A percentile compares a stretch with the other conserved stretches of the same genome.
Conservation (phyloP, 2,113 vertebrate species). For the Bubo blakistoni region DNA sequence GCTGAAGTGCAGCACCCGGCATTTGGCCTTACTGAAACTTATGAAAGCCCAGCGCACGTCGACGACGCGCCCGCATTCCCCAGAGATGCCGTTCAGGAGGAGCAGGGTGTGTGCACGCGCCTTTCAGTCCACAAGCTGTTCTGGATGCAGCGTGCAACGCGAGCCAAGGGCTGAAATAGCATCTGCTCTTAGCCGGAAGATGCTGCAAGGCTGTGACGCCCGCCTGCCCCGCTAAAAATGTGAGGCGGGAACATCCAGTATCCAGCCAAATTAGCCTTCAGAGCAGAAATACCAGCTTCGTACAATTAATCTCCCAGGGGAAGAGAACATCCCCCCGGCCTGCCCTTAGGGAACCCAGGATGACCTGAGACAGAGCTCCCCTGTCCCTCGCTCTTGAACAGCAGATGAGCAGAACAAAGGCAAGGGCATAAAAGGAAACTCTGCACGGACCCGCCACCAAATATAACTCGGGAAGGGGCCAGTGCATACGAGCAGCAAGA, state of each 20-base stretch:
- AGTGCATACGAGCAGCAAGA: rapidly evolving
- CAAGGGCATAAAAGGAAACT: not conserved
- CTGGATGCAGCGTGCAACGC: not conserved
- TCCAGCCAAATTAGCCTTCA: not conserved
- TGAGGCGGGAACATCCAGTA: not conserved
- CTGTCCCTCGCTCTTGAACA: not conserved
- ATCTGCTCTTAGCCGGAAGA: slow-evolving; percentile 9
- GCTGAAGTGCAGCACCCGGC: too few species aligned
- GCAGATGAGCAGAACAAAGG: not conserved
- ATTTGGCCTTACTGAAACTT: too few species aligned
- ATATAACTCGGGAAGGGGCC: not conserved
- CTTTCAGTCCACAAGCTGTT: not conserved
- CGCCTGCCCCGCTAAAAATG: not conserved
- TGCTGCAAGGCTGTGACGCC: not conserved
- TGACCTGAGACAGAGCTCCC: rapidly evolving
- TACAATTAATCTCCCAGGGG: not conserved
- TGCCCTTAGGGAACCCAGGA: not conserved
- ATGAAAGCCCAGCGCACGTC: not conserved
- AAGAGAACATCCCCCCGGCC: not conserved
- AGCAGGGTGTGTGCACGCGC: not conserved
- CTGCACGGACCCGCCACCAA: not conserved
- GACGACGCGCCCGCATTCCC: rapidly evolving
- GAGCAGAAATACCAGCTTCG: not conserved
- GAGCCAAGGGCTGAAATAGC: not conserved
- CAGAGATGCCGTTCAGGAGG: not conserved